Evolutionary conservation across 2,797 vertebrate genomes (phyloP).

Genomic region (Sebastes trivittatus): DNA sequence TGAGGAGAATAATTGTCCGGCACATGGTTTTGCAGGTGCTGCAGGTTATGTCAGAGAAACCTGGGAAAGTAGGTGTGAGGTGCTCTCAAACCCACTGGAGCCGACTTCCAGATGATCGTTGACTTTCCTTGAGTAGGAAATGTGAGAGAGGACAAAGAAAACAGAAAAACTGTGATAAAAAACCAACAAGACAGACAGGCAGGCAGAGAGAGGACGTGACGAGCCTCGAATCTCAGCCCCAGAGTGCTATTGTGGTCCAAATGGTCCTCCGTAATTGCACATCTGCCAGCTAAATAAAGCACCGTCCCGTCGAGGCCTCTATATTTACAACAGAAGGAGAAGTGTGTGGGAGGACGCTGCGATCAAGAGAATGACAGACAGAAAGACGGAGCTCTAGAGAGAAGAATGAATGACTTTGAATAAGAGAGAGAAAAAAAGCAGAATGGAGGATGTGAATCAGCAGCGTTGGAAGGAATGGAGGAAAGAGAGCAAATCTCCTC

Average conservation of each 20-base stretch:
- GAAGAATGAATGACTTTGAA: constrained; percentile 47
- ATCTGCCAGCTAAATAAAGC: constrained; percentile 77
- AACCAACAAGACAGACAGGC: not conserved
- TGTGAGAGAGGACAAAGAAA: not conserved
- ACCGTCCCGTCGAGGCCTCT: constrained; percentile 53
- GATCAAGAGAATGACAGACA: constrained; percentile 31
- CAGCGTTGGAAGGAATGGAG: constrained; percentile 3
- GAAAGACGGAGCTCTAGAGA: constrained; percentile 21
- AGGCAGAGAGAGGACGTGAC: constrained; percentile 27
- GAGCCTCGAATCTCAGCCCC: constrained; percentile 17
- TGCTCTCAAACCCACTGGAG: not conserved
- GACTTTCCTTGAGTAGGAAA: not conserved
- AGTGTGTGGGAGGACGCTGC: constrained; percentile 62
- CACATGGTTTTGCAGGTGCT: constrained; percentile 62
- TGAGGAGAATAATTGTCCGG: constrained; percentile 27
- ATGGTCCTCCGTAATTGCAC: constrained; percentile 74
- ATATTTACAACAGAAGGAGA: constrained; percentile 66
- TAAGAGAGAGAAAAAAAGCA: not conserved
- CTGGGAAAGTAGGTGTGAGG: constrained; percentile 39
- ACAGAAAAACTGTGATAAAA: not conserved
- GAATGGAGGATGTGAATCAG: constrained; percentile 56
- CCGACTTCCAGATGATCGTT: constrained; percentile 22
- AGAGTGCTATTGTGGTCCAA: constrained; percentile 59
- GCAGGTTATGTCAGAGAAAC: constrained; percentile 50
- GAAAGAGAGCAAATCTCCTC: not conserved